A percentile compares a stretch with the other conserved stretches of the same genome.
These are phyloP conservation scores for Strix aluco DNA, from an alignment of 2,113 vertebrate genomes.

Conservation along the genomic window DNA sequence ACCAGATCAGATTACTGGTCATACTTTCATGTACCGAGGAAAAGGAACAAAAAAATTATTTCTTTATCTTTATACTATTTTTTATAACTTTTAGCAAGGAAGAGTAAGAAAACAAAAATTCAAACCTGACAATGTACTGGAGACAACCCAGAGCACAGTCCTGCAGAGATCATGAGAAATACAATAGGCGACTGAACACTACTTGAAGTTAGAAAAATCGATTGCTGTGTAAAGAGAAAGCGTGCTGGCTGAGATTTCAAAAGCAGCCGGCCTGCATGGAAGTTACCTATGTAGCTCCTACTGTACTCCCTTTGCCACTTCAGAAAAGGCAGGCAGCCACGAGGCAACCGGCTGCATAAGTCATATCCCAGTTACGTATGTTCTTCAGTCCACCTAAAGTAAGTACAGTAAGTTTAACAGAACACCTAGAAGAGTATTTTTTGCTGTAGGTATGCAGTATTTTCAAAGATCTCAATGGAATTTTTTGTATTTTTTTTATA, in stretches of 20 bases:
- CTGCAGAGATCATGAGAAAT: not conserved
- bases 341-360: accelerated
- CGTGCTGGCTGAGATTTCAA: not conserved
- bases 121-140: not conserved
- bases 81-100: not conserved
- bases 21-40: not conserved
- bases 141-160: not conserved
- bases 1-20: not conserved
- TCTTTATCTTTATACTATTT: not conserved
- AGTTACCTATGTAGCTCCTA: not conserved
- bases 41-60: not conserved
- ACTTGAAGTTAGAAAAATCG: not conserved
- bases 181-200: not conserved
- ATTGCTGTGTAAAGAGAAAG: not conserved
- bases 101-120: not conserved
- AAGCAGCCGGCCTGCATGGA: not conserved
- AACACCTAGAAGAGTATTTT: not conserved
- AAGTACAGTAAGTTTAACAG: not conserved
- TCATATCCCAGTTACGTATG: not conserved
- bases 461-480: not conserved
- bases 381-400: not conserved
- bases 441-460: not conserved
- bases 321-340: not conserved
- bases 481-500: not conserved
- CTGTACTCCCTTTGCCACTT: not conserved